A percentile compares a stretch with the other conserved stretches of the same genome.
These are phyloP conservation scores for Sinohyriopsis cumingii DNA, from an alignment of 2,888 invertebrate species.

Conservation along the genomic window DNA sequence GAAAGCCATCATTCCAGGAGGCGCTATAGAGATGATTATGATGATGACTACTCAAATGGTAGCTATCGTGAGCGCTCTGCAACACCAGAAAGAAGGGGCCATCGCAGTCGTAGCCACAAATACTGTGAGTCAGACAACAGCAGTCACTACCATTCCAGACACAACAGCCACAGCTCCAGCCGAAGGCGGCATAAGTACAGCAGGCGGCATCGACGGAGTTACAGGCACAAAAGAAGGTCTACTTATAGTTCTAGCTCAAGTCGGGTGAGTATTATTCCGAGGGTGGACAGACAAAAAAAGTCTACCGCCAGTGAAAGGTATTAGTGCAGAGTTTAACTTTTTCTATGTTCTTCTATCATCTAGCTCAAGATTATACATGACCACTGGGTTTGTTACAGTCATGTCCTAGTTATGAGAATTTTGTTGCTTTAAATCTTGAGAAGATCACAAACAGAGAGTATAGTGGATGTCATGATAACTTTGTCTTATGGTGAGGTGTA, in stretches of 20 bases:
- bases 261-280: constrained; percentile 43
- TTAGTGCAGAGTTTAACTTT: too few species aligned
- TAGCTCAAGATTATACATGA: too few species aligned
- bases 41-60: constrained; percentile 14
- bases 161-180: constrained; percentile 37
- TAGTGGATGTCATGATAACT: too few species aligned
- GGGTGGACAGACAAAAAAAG: background rate
- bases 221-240: constrained; percentile 41
- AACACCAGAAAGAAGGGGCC: constrained; percentile 12
- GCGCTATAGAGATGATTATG: constrained; percentile 21
- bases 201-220: constrained; percentile 41
- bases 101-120: constrained; percentile 16
- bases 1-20: background rate
- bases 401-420: too few species aligned
- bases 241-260: constrained; percentile 48
- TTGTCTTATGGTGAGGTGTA: too few species aligned
- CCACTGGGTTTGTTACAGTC: too few species aligned
- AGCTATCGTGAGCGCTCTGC: constrained; percentile 28
- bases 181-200: constrained; percentile 38
- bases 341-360: too few species aligned
- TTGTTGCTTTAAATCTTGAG: too few species aligned
- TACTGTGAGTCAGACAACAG: constrained; percentile 19
- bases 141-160: constrained; percentile 33
- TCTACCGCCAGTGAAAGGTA: background rate
- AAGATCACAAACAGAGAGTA: too few species aligned